Base-by-base conservation (phyloP, 2,888 invertebrate species). In the Cenopis cana region DNA sequence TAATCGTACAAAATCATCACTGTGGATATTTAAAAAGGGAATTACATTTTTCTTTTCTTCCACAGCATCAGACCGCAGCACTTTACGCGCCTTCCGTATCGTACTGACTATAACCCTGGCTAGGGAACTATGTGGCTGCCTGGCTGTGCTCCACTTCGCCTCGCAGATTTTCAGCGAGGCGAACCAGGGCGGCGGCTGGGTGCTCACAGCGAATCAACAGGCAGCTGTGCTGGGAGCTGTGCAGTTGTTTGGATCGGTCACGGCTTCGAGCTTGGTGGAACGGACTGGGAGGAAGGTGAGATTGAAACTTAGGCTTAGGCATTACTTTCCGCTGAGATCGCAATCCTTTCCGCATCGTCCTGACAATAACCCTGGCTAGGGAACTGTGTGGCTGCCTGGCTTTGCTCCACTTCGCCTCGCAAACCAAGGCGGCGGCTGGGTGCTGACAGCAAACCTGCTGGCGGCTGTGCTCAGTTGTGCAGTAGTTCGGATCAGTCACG, bases 21-120 rank as follows among this genome's bases (percentile, higher is more conserved):
- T 5, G 5, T 29, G 29, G 9, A 11, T 10, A 11, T 38, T 3
- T 38, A 38, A 1, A 38, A 1, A 11, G 14, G 14, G 12, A 5
- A 41, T 5, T 41, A 41, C 6, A 14, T 55, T 8, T 12, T 29
- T 54, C 1, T 49, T 29, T 75, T 66, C 17, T 20, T 18, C 74
- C 77, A 8, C 81, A 91, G 92, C 90, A 14, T 81, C 90, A 0
- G 92, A 93, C 75, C 84, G 85, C 55, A 85, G 80, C 70, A 89
- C 89, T 0, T 91, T 93, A 77, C 89, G 94, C 1, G 94, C 94
- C 0, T 94, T 94, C 77, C 93, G 94, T 55, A 94, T 95, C 67
- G 94, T 94, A 0, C 90, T 93, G 2, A 89, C 84, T 17, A 90
- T 93, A 69, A 93, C 91, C 0, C 76, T 92, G 1, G 93, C 91